These are phyloP conservation scores for Cylindroiulus punctatus DNA, from an alignment of 2,888 invertebrate species.

Conservation along the genomic window DNA sequence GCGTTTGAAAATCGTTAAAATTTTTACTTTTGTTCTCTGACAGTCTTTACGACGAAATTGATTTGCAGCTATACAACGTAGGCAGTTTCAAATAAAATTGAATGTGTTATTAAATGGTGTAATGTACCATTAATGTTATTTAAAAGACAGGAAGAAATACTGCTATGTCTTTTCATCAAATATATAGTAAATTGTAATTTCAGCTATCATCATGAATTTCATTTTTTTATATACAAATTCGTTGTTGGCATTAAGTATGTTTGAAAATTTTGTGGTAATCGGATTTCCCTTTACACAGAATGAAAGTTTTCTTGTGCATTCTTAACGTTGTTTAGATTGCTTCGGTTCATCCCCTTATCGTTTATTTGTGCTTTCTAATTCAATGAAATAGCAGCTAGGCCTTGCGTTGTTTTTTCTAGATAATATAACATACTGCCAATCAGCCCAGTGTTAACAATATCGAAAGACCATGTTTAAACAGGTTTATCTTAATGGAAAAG, in stretches of 20 bases:
- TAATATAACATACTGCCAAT: neutral
- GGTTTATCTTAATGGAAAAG: neutral
- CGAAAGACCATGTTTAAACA: neutral
- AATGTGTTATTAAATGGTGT: neutral
- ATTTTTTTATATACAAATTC: neutral
- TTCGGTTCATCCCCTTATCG: neutral
- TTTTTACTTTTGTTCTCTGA: neutral
- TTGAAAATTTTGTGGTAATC: neutral
- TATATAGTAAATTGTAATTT: too few species aligned
- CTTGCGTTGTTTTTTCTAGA: neutral
- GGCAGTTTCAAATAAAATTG: too few species aligned
- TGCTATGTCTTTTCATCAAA: too few species aligned
- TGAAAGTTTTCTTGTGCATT: too few species aligned
- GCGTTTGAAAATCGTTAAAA: neutral
- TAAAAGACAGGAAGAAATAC: too few species aligned
- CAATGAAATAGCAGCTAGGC: conserved; percentile 2
- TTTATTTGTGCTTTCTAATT: conserved; percentile 1
- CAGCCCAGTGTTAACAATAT: neutral
- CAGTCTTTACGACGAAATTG: neutral
- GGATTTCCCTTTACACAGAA: too few species aligned
- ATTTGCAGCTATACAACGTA: neutral
- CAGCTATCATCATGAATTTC: too few species aligned
- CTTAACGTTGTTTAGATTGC: neutral
- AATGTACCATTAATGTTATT: too few species aligned
- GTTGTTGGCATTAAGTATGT: neutral